A percentile compares a stretch with the other conserved stretches of the same genome.
These are phyloP conservation scores for Ciona savignyi DNA, from an alignment of 23 tunicate species.

Conservation along the genomic window DNA sequence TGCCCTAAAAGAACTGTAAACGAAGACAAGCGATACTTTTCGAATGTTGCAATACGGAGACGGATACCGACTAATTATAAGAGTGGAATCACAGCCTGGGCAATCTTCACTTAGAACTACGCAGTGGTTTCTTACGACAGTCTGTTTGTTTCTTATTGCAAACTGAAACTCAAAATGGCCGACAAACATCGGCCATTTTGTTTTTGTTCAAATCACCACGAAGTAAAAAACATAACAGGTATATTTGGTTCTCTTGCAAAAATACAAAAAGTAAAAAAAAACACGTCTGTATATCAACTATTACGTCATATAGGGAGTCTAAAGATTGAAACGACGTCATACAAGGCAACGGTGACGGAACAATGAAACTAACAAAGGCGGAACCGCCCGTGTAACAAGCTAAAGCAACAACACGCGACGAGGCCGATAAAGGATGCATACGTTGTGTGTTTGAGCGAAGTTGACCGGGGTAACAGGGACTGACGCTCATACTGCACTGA, in stretches of 20 bases:
- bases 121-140: too few species aligned
- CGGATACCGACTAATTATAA: too few species aligned
- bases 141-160: too few species aligned
- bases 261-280: neutral
- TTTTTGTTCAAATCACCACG: neutral
- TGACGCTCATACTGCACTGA: neutral
- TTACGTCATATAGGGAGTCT: neutral
- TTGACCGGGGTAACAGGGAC: too few species aligned
- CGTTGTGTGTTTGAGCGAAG: too few species aligned
- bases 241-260: neutral
- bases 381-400: neutral
- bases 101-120: too few species aligned
- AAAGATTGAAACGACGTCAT: neutral
- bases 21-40: too few species aligned
- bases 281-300: neutral
- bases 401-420: neutral
- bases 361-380: neutral
- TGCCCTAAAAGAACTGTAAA: too few species aligned
- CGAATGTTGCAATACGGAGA: too few species aligned
- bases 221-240: neutral
- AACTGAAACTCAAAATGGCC: too few species aligned
- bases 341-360: neutral
- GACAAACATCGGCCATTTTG: too few species aligned
- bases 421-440: neutral
- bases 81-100: too few species aligned